Conservation (phyloP, 2,888 invertebrate genomes). For the Drosophila conformis region DNA sequence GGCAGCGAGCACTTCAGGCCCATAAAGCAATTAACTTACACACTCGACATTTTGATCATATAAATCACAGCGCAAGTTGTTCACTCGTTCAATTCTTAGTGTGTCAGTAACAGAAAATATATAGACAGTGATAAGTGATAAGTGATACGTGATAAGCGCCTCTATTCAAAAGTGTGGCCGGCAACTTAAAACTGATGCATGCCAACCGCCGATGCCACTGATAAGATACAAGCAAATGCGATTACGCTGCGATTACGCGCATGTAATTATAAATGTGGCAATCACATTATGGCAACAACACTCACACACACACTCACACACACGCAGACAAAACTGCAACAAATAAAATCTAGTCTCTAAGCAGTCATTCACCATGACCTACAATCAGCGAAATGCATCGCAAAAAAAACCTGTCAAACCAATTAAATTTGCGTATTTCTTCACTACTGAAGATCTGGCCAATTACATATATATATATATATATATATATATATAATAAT, state of each 20-base stretch:
- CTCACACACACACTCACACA: constrained; percentile 3
- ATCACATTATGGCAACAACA: constrained; percentile 15
- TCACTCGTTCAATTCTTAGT: background rate
- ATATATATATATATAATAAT: background rate
- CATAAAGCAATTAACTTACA: constrained; percentile 38
- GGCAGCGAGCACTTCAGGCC: background rate
- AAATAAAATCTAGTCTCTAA: constrained; percentile 23
- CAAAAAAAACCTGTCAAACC: constrained; percentile 27
- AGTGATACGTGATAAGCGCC: constrained; percentile 30
- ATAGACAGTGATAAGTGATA: background rate
- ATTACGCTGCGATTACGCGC: constrained; percentile 39
- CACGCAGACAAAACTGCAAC: constrained; percentile 1
- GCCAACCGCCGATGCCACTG: constrained; percentile 20
- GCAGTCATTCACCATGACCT: constrained; percentile 70
- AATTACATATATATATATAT: background rate
- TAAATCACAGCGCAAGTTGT: constrained; percentile 37
- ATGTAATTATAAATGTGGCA: constrained; percentile 33
- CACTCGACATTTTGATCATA: constrained; percentile 30
- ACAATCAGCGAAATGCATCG: constrained; percentile 51
- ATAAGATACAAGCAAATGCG: constrained; percentile 41
- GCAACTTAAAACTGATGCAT: constrained; percentile 28
- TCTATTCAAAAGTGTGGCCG: constrained; percentile 20
- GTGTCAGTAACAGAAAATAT: constrained; percentile 15
- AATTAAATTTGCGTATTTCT: constrained; percentile 15
- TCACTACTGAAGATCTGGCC: background rate